phyloP scores from a whole-genome alignment of 2,797 vertebrate species.

The Sphaeramia orbicularis region DNA sequence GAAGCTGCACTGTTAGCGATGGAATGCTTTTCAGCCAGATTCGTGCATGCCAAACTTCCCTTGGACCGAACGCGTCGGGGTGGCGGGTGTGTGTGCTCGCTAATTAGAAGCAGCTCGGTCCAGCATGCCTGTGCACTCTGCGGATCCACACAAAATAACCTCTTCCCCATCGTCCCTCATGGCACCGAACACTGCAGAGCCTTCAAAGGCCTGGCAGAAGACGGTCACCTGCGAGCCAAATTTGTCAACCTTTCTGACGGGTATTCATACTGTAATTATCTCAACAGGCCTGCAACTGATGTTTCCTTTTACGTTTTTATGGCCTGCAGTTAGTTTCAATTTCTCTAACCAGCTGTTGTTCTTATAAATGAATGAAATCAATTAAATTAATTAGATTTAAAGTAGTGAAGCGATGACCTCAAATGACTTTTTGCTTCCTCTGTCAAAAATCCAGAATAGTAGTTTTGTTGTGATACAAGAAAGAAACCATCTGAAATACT shows the following conservation, averaged over 20 bases:
- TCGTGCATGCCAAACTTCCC: slow-evolving; percentile 52
- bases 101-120: slow-evolving; percentile 73
- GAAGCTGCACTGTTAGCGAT: slow-evolving; percentile 43
- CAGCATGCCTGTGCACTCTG: slow-evolving; percentile 49
- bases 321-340: not conserved
- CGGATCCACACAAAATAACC: slow-evolving; percentile 43
- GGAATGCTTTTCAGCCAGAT: slow-evolving; percentile 62
- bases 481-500: too few relatives aligned
- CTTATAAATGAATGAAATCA: too few relatives aligned
- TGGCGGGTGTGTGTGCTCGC: slow-evolving; percentile 62
- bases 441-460: too few relatives aligned
- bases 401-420: too few relatives aligned
- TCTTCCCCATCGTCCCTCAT: slow-evolving; percentile 20
- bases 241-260: slow-evolving; percentile 26
- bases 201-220: slow-evolving; percentile 31
- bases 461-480: too few relatives aligned
- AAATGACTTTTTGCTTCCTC: too few relatives aligned
- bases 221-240: slow-evolving; percentile 7
- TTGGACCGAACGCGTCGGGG: slow-evolving; percentile 46
- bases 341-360: not conserved
- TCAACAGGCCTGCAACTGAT: slow-evolving; percentile 27
- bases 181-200: slow-evolving; percentile 38
- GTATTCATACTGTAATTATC: slow-evolving; percentile 36
- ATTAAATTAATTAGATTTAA: too few relatives aligned
- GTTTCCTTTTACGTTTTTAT: slow-evolving; percentile 5